Percentiles rank a stretch among this genome's conserved stretches.
phyloP scores from a whole-genome alignment of 2,113 vertebrate species.

The Gadus macrocephalus region DNA sequence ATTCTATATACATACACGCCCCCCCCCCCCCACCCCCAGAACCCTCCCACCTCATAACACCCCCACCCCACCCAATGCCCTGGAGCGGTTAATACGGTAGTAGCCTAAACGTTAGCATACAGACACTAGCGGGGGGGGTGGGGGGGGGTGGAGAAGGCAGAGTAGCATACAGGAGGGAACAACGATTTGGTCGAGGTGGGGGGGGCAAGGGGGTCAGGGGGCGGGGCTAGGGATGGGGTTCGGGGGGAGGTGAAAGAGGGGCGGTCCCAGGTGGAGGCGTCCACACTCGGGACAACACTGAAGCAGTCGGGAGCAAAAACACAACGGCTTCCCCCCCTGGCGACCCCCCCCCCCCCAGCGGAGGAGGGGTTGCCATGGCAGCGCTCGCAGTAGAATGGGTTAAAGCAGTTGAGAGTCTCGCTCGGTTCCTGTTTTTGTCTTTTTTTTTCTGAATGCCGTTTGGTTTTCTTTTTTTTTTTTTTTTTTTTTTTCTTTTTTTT shows the following conservation, averaged over 20 bases:
- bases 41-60: constrained; percentile 17
- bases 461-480: constrained; percentile 19
- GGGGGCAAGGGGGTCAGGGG: constrained; percentile 1
- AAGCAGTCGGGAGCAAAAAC: constrained; percentile 24
- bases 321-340: constrained; percentile 23
- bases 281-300: constrained; percentile 34
- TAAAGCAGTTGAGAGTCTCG: constrained; percentile 62
- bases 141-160: constrained; percentile 16
- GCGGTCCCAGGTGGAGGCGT: constrained; percentile 25
- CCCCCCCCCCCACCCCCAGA: constrained; percentile 41
- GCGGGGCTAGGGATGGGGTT: neutral
- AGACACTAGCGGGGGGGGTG: constrained; percentile 9
- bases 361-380: constrained; percentile 38
- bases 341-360: neutral
- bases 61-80: constrained; percentile 47
- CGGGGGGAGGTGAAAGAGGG: neutral
- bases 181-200: neutral
- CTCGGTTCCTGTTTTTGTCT: constrained; percentile 49
- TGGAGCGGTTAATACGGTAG: constrained; percentile 63
- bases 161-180: constrained; percentile 13
- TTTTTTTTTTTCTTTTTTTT: constrained; percentile 24
- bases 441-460: constrained; percentile 56
- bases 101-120: constrained; percentile 41
- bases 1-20: constrained; percentile 25
- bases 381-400: constrained; percentile 62